phyloP scores from a whole-genome alignment of 1,140 invertebrate genomes.

The Microplitis mediator region DNA sequence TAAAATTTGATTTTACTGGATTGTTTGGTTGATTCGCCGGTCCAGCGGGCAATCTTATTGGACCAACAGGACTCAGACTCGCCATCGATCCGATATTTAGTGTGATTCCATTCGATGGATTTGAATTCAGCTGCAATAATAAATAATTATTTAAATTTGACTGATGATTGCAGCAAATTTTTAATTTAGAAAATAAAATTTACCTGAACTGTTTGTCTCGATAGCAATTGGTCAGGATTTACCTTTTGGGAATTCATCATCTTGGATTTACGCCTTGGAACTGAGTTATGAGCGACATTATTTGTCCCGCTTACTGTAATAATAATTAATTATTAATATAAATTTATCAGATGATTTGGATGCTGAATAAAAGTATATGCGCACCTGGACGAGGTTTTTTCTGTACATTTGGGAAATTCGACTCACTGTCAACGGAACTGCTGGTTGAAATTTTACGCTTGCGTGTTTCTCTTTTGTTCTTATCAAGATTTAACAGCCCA shows the following conservation, averaged over 20 bases:
- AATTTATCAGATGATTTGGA: conserved; percentile 3
- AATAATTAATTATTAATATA: conserved; percentile 35
- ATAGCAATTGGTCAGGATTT: conserved; percentile 44
- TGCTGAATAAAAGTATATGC: conserved; percentile 31
- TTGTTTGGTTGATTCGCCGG: conserved; percentile 30
- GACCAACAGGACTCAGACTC: conserved; percentile 57
- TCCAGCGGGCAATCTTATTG: conserved; percentile 52
- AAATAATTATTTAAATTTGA: neutral
- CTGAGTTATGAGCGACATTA: conserved; percentile 38
- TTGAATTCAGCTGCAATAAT: conserved; percentile 36
- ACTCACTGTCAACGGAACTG: conserved; percentile 65
- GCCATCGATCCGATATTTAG: conserved; percentile 62
- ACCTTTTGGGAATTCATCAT: conserved; percentile 40
- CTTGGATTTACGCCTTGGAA: conserved; percentile 54
- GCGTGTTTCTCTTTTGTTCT: conserved; percentile 44
- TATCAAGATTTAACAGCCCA: conserved; percentile 40
- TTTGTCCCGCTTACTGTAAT: conserved; percentile 40
- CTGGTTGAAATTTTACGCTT: conserved; percentile 63
- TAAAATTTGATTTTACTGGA: conserved; percentile 12
- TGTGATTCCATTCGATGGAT: conserved; percentile 52
- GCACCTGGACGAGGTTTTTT: conserved; percentile 54
- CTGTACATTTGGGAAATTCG: conserved; percentile 55
- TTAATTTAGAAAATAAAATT: neutral
- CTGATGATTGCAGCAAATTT: too few species aligned
- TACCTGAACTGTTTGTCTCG: conserved; percentile 46